phyloP scores from a whole-genome alignment of 37 sponge, comb jelly and placozoan genomes.

The Crambe crambe region DNA sequence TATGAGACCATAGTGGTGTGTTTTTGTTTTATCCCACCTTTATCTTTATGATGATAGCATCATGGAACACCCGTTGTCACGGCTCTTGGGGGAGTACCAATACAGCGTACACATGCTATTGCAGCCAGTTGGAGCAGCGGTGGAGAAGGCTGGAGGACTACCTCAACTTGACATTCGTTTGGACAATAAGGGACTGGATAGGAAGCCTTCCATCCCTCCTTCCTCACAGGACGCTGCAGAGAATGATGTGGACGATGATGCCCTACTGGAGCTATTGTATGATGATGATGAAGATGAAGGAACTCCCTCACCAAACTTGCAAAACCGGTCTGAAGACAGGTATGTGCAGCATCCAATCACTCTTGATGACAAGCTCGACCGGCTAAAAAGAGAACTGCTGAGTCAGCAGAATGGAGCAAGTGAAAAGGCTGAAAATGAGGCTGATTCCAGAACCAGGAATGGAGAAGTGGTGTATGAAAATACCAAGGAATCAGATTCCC shows the following conservation, averaged over 20 bases:
- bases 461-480: neutral
- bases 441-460: neutral
- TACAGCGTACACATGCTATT: conserved; percentile 51
- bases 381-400: neutral
- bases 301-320: neutral
- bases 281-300: neutral
- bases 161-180: conserved; percentile 39
- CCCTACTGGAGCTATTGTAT: neutral
- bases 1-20: neutral
- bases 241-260: neutral
- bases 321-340: neutral
- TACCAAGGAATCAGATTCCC: neutral
- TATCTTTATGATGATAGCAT: conserved; percentile 21
- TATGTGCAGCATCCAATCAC: too few species aligned
- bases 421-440: neutral
- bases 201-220: conserved; percentile 4
- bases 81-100: conserved; percentile 75
- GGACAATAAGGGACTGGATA: conserved; percentile 15
- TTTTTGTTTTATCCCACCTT: neutral
- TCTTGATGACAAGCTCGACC: conserved; percentile 5
- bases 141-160: conserved; percentile 47
- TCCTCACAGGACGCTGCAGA: neutral
- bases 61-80: conserved; percentile 70
- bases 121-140: conserved; percentile 35
- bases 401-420: neutral